phyloP scores from a whole-genome alignment of 2,113 vertebrate genomes.

The Marmota monax region DNA sequence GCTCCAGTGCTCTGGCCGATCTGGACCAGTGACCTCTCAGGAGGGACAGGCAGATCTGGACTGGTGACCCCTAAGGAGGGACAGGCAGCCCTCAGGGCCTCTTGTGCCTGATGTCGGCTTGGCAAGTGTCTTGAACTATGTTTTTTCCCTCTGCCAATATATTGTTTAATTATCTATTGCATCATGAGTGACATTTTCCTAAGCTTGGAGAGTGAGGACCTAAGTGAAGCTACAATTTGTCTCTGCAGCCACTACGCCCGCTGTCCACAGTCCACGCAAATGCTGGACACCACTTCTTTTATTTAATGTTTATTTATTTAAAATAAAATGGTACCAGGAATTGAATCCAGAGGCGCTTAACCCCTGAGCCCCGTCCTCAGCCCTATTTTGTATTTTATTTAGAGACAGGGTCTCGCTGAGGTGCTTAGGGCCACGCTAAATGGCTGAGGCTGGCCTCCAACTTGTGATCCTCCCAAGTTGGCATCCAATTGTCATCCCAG shows the following conservation, averaged over 20 bases:
- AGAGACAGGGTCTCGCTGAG: no score
- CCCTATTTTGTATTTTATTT: no score
- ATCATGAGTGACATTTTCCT: neutral
- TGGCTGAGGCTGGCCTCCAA: no score
- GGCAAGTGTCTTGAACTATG: neutral
- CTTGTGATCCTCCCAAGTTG: no score
- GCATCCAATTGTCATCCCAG: no score
- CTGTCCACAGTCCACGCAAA: neutral
- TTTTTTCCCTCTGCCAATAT: neutral
- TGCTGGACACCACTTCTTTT: neutral
- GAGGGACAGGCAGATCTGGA: neutral
- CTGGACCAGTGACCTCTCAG: neutral
- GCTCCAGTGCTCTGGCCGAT: no score
- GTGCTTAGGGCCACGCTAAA: no score
- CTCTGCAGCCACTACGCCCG: neutral
- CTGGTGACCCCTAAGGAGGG: neutral
- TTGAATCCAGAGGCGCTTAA: no score
- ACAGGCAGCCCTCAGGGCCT: neutral
- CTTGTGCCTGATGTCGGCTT: neutral
- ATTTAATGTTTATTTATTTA: no score
- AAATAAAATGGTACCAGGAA: no score
- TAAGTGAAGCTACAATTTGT: neutral
- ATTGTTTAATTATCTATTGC: neutral
- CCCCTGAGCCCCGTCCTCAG: no score
- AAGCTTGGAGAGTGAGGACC: neutral